Evolutionary conservation across 2,113 vertebrate species (phyloP), one percentile per base, ranked within the genome.

Genomic region (Anas platyrhynchos): DNA sequence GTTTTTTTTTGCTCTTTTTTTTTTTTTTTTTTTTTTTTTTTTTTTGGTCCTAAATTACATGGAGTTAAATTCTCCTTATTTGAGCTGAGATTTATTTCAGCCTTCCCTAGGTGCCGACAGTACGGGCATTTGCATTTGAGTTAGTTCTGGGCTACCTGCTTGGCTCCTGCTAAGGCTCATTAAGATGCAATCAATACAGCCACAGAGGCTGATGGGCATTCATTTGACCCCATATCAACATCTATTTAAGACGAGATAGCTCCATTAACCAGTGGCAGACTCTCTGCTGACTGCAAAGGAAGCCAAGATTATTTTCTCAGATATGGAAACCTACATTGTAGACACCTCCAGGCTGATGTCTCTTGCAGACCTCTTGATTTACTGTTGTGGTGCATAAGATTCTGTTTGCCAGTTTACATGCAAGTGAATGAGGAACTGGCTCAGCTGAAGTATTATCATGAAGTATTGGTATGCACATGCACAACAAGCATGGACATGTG

Each of bases 391-490:
- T 31, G 16, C n/a, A 6, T 9, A 12, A 38, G 11, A 38, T 1
- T 1, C 22, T 29, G 16, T 0, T 0, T 29, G 12, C 36, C 8
- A 44, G 31, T 34, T 59, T 61, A 26, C 13, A 13, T 23, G 32
- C 34, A 25, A 66, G n/a, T 1, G 4, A 54, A 52, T 8, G 38
- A 92, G 34, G 13, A 61, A 8, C 10, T 56, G n/a, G 4, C 3
- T 80, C 62, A 29, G 16, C 13, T 83, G 0, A 0, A 34, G 36
- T 9, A 13, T 25, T 65, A 34, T n/a, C 67, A 10, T 14, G 32
- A 1, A 25, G 13, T 17, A n/a, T 44, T 41, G 8, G 7, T 50
- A 58, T 63, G 7, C 34, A 63, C 5, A 15, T 65, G 26, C 26
- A 29, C 36, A 29, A 29, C 36, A 29, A 17, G 25, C 29, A 65